Evolutionary conservation across 1,140 invertebrate species (phyloP), one percentile per base, ranked within the genome.

Genomic region (Cyclina sinensis): DNA sequence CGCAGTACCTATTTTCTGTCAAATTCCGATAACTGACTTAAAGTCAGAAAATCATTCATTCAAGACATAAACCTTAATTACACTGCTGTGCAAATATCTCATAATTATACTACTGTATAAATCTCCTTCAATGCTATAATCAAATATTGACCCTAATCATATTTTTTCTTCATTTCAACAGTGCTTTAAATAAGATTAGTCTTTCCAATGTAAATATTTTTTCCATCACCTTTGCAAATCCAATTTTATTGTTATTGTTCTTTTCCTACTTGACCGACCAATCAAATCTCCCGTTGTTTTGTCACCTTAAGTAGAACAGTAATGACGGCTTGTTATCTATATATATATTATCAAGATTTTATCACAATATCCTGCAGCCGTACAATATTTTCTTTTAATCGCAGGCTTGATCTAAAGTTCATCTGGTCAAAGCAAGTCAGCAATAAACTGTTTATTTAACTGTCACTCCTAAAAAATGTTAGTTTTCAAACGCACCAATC

Each of bases 311-410:
- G n/a, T 62, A 27, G 57, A 27, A 18, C 57, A 24, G 24, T 11
- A 62, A 18, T n/a, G n/a, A 62, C n/a, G 57, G 24, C 57, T 24
- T 62, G 43, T 62, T 62, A 27, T 62, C 24, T 62, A 62, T 62
- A 62, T 27, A 62, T n/a, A n/a, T n/a, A n/a, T n/a, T n/a, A n/a
- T 62, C 27, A 62, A 62, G 57, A 62, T 62, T 4, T 62, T 62
- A 62, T 62, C 57, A 62, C 21, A 62, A 62, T 62, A 62, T 62
- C 57, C 57, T 62, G 57, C n/a, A 62, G 57, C 57, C 24, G 2
- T 62, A 43, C 43, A 7, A 14, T 43, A 43, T 43, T 43, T 43
- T 43, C 43, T 62, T 7, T n/a, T 62, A 27, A 9, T 27, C 24
- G 24, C 57, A 62, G 57, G 57, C n/a, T 21, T 62, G n/a, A 62